A percentile compares a stretch with the other conserved stretches of the same genome.
Evolutionary conservation across 1,140 invertebrate genomes (phyloP).

Genomic region (Stegodyphus dumicola): DNA sequence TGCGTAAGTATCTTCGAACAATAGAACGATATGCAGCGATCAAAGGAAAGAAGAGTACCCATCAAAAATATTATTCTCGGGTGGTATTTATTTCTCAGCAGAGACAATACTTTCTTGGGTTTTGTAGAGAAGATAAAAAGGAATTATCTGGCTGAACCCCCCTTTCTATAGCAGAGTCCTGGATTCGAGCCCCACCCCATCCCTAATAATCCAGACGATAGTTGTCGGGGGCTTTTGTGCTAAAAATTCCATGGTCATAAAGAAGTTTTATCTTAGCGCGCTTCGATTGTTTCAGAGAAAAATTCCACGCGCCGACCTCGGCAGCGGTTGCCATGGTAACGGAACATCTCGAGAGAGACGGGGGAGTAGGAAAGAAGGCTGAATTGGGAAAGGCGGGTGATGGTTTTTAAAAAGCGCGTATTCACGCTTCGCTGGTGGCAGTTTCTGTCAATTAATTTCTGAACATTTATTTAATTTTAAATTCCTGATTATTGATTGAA

Average conservation of each 20-base stretch:
- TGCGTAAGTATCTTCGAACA: too few species aligned
- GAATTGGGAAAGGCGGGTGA: not conserved
- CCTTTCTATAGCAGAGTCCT: not conserved
- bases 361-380: not conserved
- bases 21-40: too few species aligned
- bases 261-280: constrained; percentile 15
- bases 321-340: too few species aligned
- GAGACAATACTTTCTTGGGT: not conserved
- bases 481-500: too few species aligned
- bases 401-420: not conserved
- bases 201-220: constrained; percentile 13
- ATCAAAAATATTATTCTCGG: not conserved
- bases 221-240: constrained; percentile 21
- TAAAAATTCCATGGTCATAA: constrained; percentile 14
- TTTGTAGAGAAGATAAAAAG: not conserved
- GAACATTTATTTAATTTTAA: too few species aligned
- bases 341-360: too few species aligned
- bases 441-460: not conserved
- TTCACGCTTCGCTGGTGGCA: not conserved
- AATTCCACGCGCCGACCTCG: too few species aligned
- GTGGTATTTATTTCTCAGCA: constrained; percentile 7
- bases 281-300: constrained; percentile 14
- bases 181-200: not conserved
- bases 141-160: not conserved
- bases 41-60: too few species aligned